Percentiles rank a stretch among this genome's conserved stretches.
These are phyloP conservation scores for Natator depressus DNA, from an alignment of 2,113 vertebrate genomes.

Conservation along the genomic window DNA sequence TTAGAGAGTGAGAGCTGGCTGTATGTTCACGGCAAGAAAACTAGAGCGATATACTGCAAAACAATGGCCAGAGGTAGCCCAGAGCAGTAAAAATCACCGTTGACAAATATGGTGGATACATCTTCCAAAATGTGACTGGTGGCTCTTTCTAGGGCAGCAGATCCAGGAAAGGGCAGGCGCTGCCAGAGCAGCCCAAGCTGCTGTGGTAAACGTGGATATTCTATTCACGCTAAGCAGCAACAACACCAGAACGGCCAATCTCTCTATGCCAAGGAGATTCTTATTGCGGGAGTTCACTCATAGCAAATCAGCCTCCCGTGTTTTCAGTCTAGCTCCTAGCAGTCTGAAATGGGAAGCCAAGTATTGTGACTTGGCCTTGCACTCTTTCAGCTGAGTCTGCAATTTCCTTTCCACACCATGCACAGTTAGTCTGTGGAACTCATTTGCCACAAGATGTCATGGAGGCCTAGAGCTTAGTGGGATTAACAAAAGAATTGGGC, in stretches of 20 bases:
- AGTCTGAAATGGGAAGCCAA: not conserved
- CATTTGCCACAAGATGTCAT: not conserved
- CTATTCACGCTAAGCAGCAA: not conserved
- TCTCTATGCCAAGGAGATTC: not conserved
- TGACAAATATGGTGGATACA: not conserved
- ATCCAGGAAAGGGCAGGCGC: not conserved
- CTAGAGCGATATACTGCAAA: not conserved
- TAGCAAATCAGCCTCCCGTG: not conserved
- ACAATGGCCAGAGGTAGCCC: not conserved
- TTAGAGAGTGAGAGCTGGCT: not conserved
- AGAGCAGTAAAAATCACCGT: not conserved
- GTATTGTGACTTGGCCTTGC: not conserved
- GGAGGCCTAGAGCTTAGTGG: not conserved
- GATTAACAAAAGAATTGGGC: not conserved
- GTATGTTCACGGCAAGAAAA: not conserved
- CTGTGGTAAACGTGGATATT: not conserved
- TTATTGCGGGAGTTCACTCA: not conserved
- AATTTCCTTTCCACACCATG: not conserved
- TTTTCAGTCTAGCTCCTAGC: not conserved
- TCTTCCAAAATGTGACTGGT: not conserved
- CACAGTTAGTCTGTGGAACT: not conserved
- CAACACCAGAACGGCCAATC: not conserved
- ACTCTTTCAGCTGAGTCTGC: not conserved
- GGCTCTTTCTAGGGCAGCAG: not conserved
- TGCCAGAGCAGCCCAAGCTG: not conserved